phyloP scores from a whole-genome alignment of 2,797 vertebrate genomes.

The Halcyon chelicuti region DNA sequence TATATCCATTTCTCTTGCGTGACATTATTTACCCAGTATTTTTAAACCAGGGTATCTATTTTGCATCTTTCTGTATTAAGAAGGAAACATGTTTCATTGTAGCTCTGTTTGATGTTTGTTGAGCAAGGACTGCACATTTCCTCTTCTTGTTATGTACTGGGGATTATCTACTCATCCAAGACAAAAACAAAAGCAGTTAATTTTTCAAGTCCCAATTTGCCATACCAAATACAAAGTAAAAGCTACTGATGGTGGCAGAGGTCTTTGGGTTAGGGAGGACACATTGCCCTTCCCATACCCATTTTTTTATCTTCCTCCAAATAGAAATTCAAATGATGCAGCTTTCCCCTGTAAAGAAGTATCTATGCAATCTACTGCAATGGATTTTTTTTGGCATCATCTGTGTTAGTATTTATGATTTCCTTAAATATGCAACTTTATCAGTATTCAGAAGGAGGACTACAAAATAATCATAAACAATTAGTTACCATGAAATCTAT shows the following conservation, averaged over 20 bases:
- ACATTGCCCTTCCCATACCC: fast-evolving
- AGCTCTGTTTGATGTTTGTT: neutral
- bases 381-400: neutral
- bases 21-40: neutral
- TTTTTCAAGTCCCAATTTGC: neutral
- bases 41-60: neutral
- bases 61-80: neutral
- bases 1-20: neutral
- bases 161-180: neutral
- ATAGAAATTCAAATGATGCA: neutral
- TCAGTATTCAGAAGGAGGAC: neutral
- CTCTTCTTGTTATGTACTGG: neutral
- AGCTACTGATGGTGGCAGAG: neutral
- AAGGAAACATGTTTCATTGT: neutral
- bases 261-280: neutral
- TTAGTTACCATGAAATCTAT: neutral
- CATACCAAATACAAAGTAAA: neutral
- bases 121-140: neutral
- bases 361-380: fast-evolving
- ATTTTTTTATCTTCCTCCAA: neutral
- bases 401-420: neutral
- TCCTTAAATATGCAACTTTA: neutral
- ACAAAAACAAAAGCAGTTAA: neutral
- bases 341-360: neutral
- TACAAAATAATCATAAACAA: neutral